A percentile compares a stretch with the other conserved stretches of the same genome.
Evolutionary conservation across 2,113 vertebrate species (phyloP).

Genomic region (Anguilla japonica): DNA sequence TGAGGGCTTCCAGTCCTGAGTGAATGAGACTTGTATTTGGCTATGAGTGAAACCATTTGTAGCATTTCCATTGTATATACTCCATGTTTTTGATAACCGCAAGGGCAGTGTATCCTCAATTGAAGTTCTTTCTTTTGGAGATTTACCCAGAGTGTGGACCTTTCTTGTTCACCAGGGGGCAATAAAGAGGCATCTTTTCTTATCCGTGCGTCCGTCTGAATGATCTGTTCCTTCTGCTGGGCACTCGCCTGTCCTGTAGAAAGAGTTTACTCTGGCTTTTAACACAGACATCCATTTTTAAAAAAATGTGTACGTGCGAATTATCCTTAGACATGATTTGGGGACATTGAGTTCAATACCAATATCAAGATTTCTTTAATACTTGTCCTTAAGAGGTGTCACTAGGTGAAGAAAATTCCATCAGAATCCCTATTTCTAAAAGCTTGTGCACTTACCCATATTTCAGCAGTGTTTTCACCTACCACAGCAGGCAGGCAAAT

Average conservation of each 20-base stretch:
- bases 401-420: too few species aligned
- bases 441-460: too few species aligned
- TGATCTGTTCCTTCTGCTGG: background rate
- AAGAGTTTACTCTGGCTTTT: background rate
- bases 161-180: slow-evolving; percentile 68
- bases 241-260: background rate
- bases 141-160: slow-evolving; percentile 63
- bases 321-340: background rate
- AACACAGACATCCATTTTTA: too few species aligned
- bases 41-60: slow-evolving; percentile 49
- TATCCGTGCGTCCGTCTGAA: slow-evolving; percentile 17
- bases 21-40: slow-evolving; percentile 56
- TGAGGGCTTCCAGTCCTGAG: slow-evolving; percentile 5
- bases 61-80: slow-evolving; percentile 72
- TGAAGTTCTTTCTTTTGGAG: slow-evolving; percentile 70
- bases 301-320: too few species aligned
- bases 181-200: slow-evolving; percentile 73
- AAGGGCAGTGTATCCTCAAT: slow-evolving; percentile 77
- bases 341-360: background rate
- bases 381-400: too few species aligned
- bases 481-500: too few species aligned
- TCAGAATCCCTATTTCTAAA: too few species aligned
- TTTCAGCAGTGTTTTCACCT: too few species aligned
- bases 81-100: slow-evolving; percentile 75
- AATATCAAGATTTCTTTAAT: background rate